phyloP scores from a whole-genome alignment of 2,113 vertebrate genomes.

The Trochalopteron elliotii region DNA sequence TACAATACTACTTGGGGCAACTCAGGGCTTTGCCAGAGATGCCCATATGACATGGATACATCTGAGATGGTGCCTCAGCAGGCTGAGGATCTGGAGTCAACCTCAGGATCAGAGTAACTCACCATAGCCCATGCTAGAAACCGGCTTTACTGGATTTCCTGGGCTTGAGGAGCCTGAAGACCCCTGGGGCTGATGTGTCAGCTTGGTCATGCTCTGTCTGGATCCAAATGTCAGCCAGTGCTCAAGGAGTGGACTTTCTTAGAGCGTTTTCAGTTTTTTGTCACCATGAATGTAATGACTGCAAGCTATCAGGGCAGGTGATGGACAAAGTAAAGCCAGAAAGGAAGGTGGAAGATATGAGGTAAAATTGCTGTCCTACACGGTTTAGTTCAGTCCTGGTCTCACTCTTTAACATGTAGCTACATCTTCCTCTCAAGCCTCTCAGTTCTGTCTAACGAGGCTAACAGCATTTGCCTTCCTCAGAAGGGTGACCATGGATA shows the following conservation, averaged over 20 bases:
- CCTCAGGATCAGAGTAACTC: background rate
- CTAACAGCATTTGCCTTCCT: background rate
- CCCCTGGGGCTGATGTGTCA: background rate
- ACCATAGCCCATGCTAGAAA: background rate
- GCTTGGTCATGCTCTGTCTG: fast-evolving
- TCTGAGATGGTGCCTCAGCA: background rate
- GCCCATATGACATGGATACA: background rate
- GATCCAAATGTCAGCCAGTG: background rate
- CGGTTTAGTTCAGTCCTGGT: background rate
- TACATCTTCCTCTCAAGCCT: background rate
- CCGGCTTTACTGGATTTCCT: background rate
- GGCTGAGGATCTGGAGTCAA: background rate
- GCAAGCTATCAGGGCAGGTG: background rate
- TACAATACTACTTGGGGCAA: background rate
- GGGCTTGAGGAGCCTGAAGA: background rate
- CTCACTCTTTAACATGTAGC: background rate
- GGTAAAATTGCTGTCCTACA: background rate
- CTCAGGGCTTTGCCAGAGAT: background rate
- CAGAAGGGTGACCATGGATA: background rate
- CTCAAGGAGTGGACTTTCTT: background rate
- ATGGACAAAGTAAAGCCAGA: background rate
- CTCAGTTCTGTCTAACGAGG: background rate
- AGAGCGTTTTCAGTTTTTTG: background rate
- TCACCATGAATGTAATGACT: background rate
- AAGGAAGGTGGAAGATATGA: background rate